A percentile compares a stretch with the other conserved stretches of the same genome.
Conservation (phyloP, 1,140 invertebrate genomes). For the Asbolus verrucosus region DNA sequence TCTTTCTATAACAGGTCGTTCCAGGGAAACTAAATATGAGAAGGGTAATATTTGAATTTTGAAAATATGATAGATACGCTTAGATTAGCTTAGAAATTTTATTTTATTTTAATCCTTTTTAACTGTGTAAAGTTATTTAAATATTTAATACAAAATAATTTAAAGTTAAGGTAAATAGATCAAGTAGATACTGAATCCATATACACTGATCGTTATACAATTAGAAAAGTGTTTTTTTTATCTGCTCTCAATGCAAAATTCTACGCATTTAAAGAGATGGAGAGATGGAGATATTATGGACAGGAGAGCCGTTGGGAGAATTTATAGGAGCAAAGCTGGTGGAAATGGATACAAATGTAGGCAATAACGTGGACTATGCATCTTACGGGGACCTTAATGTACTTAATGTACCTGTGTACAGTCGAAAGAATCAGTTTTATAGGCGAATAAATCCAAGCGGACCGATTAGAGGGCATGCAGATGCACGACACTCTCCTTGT, state of each 20-base stretch:
- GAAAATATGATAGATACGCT: too few relatives aligned
- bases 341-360: constrained; percentile 58
- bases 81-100: too few relatives aligned
- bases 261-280: constrained; percentile 29
- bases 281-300: constrained; percentile 42
- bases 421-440: constrained; percentile 60
- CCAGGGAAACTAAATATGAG: too few relatives aligned
- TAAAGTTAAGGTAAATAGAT: too few relatives aligned
- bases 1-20: too few relatives aligned
- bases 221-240: background rate
- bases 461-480: constrained; percentile 59
- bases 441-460: constrained; percentile 57
- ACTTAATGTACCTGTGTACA: constrained; percentile 59
- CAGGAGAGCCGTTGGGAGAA: constrained; percentile 45
- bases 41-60: too few relatives aligned
- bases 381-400: constrained; percentile 58
- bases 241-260: constrained; percentile 3
- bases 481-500: constrained; percentile 52
- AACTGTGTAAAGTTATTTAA: too few relatives aligned
- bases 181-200: too few relatives aligned
- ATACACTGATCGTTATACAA: constrained; percentile 2
- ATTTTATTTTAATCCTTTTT: too few relatives aligned
- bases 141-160: too few relatives aligned
- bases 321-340: constrained; percentile 54
- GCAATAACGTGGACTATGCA: constrained; percentile 57